Conservation (phyloP, 92 coral and sea anemone genomes). For the Pocillopora meandrina region DNA sequence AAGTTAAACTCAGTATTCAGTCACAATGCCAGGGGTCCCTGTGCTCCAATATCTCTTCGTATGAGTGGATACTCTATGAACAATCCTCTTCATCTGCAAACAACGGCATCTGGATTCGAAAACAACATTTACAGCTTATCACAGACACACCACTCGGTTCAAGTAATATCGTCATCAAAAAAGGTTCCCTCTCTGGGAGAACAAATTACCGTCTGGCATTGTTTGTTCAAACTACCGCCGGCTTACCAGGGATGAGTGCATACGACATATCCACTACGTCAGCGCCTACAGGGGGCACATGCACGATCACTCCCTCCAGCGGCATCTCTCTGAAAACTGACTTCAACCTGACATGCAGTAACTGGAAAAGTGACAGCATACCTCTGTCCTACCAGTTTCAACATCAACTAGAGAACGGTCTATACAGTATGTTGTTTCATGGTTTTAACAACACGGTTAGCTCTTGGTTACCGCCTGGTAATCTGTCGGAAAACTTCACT, state of each 20-base stretch:
- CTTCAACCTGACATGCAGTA: conserved; percentile 38
- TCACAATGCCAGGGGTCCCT: conserved; percentile 17
- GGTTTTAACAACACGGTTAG: conserved; percentile 14
- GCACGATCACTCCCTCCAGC: conserved; percentile 33
- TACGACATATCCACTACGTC: conserved; percentile 19
- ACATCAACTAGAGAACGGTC: conserved; percentile 37
- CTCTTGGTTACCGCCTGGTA: conserved; percentile 39
- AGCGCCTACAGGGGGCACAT: conserved; percentile 32
- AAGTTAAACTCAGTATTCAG: conserved; percentile 19
- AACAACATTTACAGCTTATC: conserved; percentile 5
- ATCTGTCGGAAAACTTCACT: conserved; percentile 2
- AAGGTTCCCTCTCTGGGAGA: conserved; percentile 22
- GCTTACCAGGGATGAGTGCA: not conserved
- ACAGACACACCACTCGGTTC: conserved; percentile 25
- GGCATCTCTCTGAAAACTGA: conserved; percentile 39
- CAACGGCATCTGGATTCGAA: not conserved
- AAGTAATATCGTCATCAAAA: conserved; percentile 16
- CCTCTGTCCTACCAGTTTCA: conserved; percentile 39
- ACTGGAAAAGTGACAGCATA: conserved; percentile 16
- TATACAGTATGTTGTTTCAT: conserved; percentile 20
- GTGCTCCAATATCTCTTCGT: conserved; percentile 14
- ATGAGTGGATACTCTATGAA: conserved; percentile 29
- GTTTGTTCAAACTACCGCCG: conserved; percentile 3
- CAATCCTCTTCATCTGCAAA: not conserved
- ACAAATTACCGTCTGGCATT: conserved; percentile 24